These are phyloP conservation scores for Loris lydekkerianus DNA, from an alignment of 2,797 vertebrate genomes.

Conservation along the genomic window DNA sequence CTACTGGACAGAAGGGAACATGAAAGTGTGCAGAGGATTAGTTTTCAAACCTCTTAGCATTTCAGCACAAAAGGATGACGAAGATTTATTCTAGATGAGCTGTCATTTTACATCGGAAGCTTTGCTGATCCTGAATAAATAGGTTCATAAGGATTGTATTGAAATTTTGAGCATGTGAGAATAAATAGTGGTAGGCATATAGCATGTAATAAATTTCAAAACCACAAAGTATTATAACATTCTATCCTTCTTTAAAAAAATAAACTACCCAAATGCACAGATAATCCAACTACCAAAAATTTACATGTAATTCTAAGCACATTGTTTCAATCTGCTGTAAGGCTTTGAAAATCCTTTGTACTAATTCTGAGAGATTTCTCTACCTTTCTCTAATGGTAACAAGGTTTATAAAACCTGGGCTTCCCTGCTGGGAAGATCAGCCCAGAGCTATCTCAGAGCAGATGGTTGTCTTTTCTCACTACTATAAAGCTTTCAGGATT, in stretches of 20 bases:
- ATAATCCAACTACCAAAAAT: constrained; percentile 33
- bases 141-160: constrained; percentile 58
- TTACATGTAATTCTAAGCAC: constrained; percentile 39
- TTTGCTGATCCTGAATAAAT: constrained; percentile 75
- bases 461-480: constrained; percentile 69
- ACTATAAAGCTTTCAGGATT: constrained; percentile 73
- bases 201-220: constrained; percentile 58
- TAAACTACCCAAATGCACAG: background rate
- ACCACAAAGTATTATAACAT: constrained; percentile 5
- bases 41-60: constrained; percentile 74
- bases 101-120: constrained; percentile 66
- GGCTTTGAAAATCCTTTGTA: constrained; percentile 63
- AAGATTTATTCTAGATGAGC: constrained; percentile 73
- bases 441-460: constrained; percentile 72
- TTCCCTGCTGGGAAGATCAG: constrained; percentile 68
- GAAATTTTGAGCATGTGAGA: constrained; percentile 66
- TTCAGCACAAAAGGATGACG: constrained; percentile 76
- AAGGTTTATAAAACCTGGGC: constrained; percentile 64
- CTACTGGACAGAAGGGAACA: constrained; percentile 51
- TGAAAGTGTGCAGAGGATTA: constrained; percentile 45
- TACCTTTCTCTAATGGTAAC: constrained; percentile 71
- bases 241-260: constrained; percentile 36
- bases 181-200: background rate
- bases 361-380: constrained; percentile 68
- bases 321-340: background rate